phyloP scores from a whole-genome alignment of 2,113 vertebrate genomes.

The Neodon shergylaensis region DNA sequence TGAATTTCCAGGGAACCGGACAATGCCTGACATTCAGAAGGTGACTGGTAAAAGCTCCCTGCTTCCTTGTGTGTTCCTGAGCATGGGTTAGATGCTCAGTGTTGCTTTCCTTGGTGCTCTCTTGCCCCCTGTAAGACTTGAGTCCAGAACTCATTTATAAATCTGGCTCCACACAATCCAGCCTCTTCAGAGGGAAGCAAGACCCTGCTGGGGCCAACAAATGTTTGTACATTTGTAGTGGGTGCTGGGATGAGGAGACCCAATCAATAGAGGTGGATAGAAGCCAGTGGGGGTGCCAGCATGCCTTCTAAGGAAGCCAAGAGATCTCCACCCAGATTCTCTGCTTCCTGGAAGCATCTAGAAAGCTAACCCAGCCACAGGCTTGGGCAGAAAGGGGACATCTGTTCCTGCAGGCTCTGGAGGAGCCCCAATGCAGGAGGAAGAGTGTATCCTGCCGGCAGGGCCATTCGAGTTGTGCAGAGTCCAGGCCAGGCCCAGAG shows the following conservation, averaged over 20 bases:
- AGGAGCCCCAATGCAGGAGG: neutral
- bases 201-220: neutral
- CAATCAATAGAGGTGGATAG: neutral
- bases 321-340: constrained; percentile 51
- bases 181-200: neutral
- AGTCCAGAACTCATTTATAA: neutral
- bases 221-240: neutral
- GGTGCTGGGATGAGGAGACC: neutral
- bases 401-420: constrained; percentile 61
- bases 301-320: constrained; percentile 64
- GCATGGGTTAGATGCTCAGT: neutral
- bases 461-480: neutral
- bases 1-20: neutral
- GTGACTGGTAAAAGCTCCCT: neutral
- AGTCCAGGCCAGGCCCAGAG: neutral
- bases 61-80: neutral
- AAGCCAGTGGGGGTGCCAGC: neutral
- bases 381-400: constrained; percentile 65
- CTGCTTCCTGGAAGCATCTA: constrained; percentile 54
- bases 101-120: neutral
- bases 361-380: neutral
- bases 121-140: neutral
- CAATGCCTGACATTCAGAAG: neutral
- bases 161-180: neutral
- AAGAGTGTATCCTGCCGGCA: neutral